Evolutionary conservation across 1,140 invertebrate species (phyloP).

Genomic region (Cryptotermes secundus): DNA sequence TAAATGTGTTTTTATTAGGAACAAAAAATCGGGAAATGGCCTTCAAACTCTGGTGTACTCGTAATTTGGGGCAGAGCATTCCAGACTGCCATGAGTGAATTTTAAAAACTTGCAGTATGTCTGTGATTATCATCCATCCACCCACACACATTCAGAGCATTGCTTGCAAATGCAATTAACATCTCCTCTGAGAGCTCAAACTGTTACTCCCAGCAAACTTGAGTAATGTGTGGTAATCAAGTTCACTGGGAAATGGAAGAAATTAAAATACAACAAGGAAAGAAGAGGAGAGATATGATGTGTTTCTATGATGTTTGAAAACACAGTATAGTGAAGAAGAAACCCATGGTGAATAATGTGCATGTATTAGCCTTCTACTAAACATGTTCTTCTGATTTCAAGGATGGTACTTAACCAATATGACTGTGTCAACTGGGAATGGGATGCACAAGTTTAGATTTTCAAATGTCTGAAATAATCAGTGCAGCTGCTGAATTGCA

Average conservation of each 20-base stretch:
- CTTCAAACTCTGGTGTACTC: too few species aligned
- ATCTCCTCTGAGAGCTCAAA: too few species aligned
- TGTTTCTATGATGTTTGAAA: background rate
- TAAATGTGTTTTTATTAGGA: too few species aligned
- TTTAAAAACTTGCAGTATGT: too few species aligned
- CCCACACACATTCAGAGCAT: too few species aligned
- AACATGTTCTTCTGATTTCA: background rate
- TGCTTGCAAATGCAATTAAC: background rate
- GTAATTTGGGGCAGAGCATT: too few species aligned
- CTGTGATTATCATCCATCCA: too few species aligned
- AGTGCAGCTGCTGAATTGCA: background rate
- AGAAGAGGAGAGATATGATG: background rate
- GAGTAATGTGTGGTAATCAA: background rate
- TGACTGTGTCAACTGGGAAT: background rate
- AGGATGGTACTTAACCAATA: background rate
- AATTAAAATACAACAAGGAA: conserved; percentile 1
- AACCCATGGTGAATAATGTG: background rate
- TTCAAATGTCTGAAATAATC: background rate
- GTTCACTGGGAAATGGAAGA: background rate
- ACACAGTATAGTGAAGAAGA: background rate
- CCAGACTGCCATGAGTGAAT: too few species aligned
- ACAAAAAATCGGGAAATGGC: too few species aligned
- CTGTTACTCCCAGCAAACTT: background rate
- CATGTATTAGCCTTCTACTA: background rate
- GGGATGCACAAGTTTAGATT: background rate